Evolutionary conservation across 2,113 vertebrate species (phyloP), one percentile per base, ranked within the genome.

Genomic region (Pollachius pollachius): DNA sequence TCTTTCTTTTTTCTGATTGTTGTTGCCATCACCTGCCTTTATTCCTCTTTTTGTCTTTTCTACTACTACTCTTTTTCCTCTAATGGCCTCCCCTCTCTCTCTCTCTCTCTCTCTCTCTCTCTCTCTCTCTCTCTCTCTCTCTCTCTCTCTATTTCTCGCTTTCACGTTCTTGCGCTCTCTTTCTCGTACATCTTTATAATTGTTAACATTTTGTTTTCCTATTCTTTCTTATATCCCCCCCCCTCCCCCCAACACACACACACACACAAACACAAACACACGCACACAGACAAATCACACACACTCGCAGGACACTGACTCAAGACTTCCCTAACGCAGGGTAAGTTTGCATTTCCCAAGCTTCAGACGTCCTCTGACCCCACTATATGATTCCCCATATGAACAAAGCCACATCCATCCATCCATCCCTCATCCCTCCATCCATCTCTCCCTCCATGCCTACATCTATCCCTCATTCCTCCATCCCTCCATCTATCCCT

Each of bases 301-400:
- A 23, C 74, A 60, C 30, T n/a, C 23, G 19, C 72, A 63, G 56
- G 15, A n/a, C n/a, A n/a, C n/a, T 68, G 59, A 17, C 27, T 68
- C 74, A 30, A 71, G 63, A 30, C 62, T 27, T 72, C 57, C 48
- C 17, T 72, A 41, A 62, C 60, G 27, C 27, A 30, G 64, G 30
- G 52, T 64, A 30, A 18, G 21, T 37, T 70, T 23, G 41, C 27
- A 18, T 54, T 72, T 69, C 18, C 65, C 71, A 37, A 58, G 57
- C 27, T 59, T 17, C 15, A 3, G 52, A 61, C 25, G 16, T 61
- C 23, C 13, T 27, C 21, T 58, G 58, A 69, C 57, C 67, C 52
- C 19, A 37, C 30, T 62, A 62, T 71, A 77, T 72, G 57, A 81
- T 71, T 71, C n/a, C 58, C 69, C 18, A 64, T 61, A 7, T 7